Conservation (phyloP, 2,797 vertebrate species). For the Catostomus latipinnis region DNA sequence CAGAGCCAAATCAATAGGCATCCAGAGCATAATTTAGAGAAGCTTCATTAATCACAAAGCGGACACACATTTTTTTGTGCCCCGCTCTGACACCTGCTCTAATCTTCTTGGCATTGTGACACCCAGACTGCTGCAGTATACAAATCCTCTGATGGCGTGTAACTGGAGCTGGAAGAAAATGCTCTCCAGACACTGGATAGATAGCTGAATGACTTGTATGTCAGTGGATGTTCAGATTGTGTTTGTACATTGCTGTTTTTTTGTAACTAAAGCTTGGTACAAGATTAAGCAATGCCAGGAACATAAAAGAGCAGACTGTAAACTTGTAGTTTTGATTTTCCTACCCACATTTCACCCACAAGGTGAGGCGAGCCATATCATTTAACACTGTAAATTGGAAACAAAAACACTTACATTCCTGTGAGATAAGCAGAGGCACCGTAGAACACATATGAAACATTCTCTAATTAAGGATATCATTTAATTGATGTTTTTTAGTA, state of each 20-base stretch:
- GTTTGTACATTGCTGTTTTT: slow-evolving; percentile 7
- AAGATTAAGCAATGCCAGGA: slow-evolving; percentile 6
- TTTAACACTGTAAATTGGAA: background rate
- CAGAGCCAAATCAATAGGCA: slow-evolving; percentile 69
- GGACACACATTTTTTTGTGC: slow-evolving; percentile 39
- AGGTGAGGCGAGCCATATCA: background rate
- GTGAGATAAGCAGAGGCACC: background rate
- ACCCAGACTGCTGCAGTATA: slow-evolving; percentile 53
- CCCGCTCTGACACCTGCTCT: slow-evolving; percentile 68
- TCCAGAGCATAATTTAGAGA: slow-evolving; percentile 61
- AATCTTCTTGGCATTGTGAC: slow-evolving; percentile 61
- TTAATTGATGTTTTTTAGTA: background rate
- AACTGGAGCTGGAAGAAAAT: slow-evolving; percentile 39
- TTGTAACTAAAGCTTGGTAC: background rate
- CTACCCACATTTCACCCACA: slow-evolving; percentile 10
- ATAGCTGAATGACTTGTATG: slow-evolving; percentile 7
- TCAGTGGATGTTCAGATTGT: slow-evolving; percentile 3
- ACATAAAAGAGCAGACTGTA: slow-evolving; percentile 1
- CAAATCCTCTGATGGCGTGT: slow-evolving; percentile 54
- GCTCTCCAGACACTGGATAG: slow-evolving; percentile 30
- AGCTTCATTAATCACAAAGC: slow-evolving; percentile 75
- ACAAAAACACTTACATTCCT: background rate
- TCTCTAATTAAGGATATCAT: background rate
- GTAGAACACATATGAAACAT: background rate
- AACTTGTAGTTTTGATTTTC: slow-evolving; percentile 14